Evolutionary conservation across 2,888 invertebrate species (phyloP).

Genomic region (Ectobius pallidus): DNA sequence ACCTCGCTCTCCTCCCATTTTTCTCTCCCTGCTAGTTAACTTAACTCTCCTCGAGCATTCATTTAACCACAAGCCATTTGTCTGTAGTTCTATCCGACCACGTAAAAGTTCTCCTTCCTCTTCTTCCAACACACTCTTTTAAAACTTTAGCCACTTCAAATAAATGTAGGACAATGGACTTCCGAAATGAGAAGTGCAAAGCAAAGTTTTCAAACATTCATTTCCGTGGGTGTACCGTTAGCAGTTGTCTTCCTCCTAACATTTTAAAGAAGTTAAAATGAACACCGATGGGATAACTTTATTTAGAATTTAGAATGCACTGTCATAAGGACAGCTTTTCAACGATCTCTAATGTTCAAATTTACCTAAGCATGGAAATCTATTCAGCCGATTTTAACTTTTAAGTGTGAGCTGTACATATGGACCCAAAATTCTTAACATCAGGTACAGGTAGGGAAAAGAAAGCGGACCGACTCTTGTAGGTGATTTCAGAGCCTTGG

Average conservation of each 20-base stretch:
- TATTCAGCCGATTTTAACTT: background rate
- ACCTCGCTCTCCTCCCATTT: too few relatives aligned
- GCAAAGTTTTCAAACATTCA: slow-evolving; percentile 4
- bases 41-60: too few relatives aligned
- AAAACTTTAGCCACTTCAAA: background rate
- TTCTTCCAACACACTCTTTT: too few relatives aligned
- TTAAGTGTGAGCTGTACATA: too few relatives aligned
- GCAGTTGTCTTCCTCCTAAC: too few relatives aligned
- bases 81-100: background rate
- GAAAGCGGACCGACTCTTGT: too few relatives aligned
- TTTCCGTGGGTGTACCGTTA: background rate
- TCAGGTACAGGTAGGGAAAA: too few relatives aligned
- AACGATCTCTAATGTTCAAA: background rate
- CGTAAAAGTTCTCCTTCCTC: background rate
- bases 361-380: background rate
- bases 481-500: too few relatives aligned
- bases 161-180: slow-evolving; percentile 15
- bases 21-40: too few relatives aligned
- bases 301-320: background rate
- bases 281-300: background rate
- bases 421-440: too few relatives aligned
- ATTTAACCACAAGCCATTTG: background rate
- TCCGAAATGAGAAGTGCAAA: slow-evolving; percentile 12
- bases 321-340: background rate
- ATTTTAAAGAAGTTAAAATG: background rate